phyloP scores from a whole-genome alignment of 2,888 invertebrate genomes.

The Chaitophorus viminalis region DNA sequence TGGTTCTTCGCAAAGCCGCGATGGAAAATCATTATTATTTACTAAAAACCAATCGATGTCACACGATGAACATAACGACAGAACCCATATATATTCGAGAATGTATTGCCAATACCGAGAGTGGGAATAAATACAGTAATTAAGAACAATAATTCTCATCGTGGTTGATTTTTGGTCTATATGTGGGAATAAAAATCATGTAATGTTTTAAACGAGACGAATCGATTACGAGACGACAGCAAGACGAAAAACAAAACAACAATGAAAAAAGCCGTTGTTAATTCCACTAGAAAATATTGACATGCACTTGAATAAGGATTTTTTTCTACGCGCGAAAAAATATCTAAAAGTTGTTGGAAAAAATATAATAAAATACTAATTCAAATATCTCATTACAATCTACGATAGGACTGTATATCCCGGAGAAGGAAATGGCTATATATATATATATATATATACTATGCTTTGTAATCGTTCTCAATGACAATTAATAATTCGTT shows the following conservation, averaged over 20 bases:
- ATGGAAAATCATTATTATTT: background rate
- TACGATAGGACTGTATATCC: background rate
- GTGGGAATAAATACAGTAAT: too few relatives aligned
- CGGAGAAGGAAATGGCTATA: background rate
- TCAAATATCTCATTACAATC: background rate
- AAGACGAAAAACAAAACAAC: too few relatives aligned
- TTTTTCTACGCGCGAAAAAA: background rate
- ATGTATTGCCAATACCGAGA: too few relatives aligned
- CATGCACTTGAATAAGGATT: background rate
- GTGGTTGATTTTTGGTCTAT: background rate
- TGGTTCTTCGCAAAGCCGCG: background rate
- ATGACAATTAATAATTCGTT: slow-evolving; percentile 56
- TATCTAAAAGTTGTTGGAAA: background rate
- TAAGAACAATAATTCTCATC: background rate
- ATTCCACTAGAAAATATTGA: background rate
- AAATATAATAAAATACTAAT: background rate
- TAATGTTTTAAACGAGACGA: background rate
- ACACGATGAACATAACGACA: too few relatives aligned
- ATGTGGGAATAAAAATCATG: background rate
- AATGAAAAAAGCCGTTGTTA: background rate
- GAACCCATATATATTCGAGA: too few relatives aligned
- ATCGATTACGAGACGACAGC: background rate
- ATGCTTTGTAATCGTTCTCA: slow-evolving; percentile 7
- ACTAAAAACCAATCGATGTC: too few relatives aligned
- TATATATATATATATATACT: background rate